Percentiles rank a stretch among this genome's conserved stretches.
phyloP scores from a whole-genome alignment of 2,888 invertebrate species.

The Rhyacophila evoluta region DNA sequence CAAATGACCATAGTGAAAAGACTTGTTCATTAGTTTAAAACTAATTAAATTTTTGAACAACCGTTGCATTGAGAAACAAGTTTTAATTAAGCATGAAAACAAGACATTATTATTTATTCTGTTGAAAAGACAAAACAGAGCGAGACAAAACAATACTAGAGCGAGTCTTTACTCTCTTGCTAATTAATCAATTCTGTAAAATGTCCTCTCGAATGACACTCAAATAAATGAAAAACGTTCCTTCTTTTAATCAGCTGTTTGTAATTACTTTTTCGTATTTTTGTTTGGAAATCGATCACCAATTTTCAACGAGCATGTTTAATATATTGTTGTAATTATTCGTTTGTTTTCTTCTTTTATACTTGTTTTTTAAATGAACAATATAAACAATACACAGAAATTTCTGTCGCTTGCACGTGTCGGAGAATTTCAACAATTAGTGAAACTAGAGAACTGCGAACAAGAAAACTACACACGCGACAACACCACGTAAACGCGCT shows the following conservation, averaged over 20 bases:
- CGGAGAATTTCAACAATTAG: no score
- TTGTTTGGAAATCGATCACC: neutral
- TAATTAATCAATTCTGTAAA: slow-evolving; percentile 41
- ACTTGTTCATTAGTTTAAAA: no score
- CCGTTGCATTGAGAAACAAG: neutral
- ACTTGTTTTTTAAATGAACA: no score
- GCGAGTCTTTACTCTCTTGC: slow-evolving; percentile 34
- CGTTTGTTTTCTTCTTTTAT: no score
- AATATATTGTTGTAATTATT: no score
- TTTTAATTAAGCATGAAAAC: neutral
- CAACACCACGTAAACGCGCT: no score
- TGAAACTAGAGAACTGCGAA: no score
- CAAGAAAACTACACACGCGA: no score
- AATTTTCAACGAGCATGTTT: no score
- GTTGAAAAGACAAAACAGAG: slow-evolving; percentile 5
- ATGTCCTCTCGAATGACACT: neutral
- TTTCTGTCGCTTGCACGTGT: no score
- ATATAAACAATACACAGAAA: no score
- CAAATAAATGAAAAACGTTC: neutral
- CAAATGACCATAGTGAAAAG: no score
- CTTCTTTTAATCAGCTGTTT: neutral
- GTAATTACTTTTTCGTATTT: neutral
- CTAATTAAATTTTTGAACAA: neutral
- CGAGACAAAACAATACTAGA: slow-evolving; percentile 27
- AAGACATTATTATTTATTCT: neutral